These are phyloP conservation scores for Diarsia brunnea DNA, from an alignment of 2,888 invertebrate genomes.

Conservation along the genomic window DNA sequence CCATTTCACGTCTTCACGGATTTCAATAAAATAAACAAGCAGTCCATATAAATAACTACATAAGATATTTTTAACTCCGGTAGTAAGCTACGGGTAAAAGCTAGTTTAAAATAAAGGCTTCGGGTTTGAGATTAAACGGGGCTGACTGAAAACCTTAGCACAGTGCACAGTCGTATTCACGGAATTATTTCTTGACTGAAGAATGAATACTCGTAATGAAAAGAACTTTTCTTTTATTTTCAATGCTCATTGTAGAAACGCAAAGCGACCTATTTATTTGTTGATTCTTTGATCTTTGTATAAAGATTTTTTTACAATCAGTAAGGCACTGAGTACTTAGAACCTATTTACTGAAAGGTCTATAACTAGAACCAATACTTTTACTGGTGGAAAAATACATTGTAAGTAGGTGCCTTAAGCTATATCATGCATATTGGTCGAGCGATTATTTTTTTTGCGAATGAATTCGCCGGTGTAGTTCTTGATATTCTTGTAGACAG, in stretches of 20 bases:
- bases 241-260: neutral
- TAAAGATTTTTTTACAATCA: neutral
- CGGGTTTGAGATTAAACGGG: neutral
- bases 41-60: no score
- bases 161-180: slow-evolving; percentile 6
- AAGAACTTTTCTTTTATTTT: slow-evolving; percentile 23
- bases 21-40: no score
- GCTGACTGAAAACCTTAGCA: slow-evolving; percentile 25
- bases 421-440: no score
- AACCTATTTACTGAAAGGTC: neutral
- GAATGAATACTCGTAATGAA: slow-evolving; percentile 42
- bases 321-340: slow-evolving; percentile 3
- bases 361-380: neutral
- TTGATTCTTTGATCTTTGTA: slow-evolving; percentile 28
- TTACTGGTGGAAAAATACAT: no score
- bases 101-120: neutral
- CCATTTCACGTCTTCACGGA: no score
- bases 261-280: slow-evolving; percentile 19
- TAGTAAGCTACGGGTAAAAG: neutral
- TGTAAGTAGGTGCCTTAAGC: no score
- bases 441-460: no score
- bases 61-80: neutral
- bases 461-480: no score
- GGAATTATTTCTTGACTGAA: slow-evolving; percentile 17
- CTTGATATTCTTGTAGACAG: no score